Evolutionary conservation across 2,888 invertebrate species (phyloP).

Genomic region (Slavum lentiscoides): DNA sequence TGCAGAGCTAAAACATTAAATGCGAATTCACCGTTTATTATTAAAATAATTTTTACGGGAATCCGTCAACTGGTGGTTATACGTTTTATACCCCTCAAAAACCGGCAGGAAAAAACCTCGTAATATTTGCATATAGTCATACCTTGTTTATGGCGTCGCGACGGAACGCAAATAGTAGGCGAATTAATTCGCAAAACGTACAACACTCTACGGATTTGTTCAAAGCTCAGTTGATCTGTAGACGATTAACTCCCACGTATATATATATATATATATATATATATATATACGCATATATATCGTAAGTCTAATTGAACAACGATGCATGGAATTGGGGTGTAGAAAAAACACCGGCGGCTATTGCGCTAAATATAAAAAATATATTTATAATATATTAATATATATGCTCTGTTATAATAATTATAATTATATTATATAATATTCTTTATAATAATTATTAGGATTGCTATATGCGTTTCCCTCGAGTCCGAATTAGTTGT

Average conservation of each 20-base stretch:
- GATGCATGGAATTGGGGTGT: neutral
- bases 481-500: no score
- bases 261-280: no score
- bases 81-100: neutral
- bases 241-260: neutral
- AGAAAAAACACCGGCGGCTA: slow-evolving; percentile 8
- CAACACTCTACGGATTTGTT: slow-evolving; percentile 14
- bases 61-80: slow-evolving; percentile 31
- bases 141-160: neutral
- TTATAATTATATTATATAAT: no score
- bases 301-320: neutral
- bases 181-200: slow-evolving; percentile 16
- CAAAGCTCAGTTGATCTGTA: slow-evolving; percentile 27
- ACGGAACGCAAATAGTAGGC: slow-evolving; percentile 7
- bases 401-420: neutral
- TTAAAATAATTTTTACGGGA: neutral
- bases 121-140: neutral
- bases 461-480: no score
- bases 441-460: no score
- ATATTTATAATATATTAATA: no score
- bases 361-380: slow-evolving; percentile 3
- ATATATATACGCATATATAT: no score
- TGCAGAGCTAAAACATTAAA: no score
- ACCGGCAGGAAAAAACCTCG: neutral
- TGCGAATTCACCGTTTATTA: no score